phyloP scores from a whole-genome alignment of 2,113 vertebrate genomes.

The Ahaetulla prasina region DNA sequence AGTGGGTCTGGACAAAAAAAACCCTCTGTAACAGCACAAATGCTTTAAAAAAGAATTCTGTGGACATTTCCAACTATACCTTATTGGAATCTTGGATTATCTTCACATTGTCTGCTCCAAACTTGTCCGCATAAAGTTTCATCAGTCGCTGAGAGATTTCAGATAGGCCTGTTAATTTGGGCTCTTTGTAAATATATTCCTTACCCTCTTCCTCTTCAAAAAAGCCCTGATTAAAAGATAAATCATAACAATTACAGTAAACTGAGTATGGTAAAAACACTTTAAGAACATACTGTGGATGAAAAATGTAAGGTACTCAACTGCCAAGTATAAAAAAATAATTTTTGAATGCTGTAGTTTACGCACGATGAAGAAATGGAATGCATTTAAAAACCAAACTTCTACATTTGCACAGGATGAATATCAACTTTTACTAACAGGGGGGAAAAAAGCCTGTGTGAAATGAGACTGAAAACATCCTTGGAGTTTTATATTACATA shows the following conservation, averaged over 20 bases:
- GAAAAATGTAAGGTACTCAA: neutral
- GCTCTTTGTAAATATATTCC: conserved; percentile 98
- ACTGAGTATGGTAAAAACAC: conserved; percentile 12
- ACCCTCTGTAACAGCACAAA: neutral
- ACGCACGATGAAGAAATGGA: neutral
- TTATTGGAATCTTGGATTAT: conserved; percentile 99
- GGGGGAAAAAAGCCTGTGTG: neutral
- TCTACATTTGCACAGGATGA: neutral
- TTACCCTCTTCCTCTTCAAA: conserved; percentile 99
- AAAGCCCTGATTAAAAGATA: conserved; percentile 80
- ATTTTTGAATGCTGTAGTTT: conserved; percentile 2
- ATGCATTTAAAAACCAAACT: conserved; percentile 5
- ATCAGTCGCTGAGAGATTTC: conserved; percentile 96
- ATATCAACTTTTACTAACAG: neutral
- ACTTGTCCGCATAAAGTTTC: conserved; percentile 97
- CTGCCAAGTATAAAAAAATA: neutral
- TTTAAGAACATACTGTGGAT: conserved; percentile 1
- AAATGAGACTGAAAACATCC: neutral
- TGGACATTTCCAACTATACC: conserved; percentile 62
- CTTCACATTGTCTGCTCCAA: conserved; percentile 94
- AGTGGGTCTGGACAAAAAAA: neutral
- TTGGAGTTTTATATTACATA: neutral
- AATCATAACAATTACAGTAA: conserved; percentile 11
- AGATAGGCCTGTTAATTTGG: conserved; percentile 93
- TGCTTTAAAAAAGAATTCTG: neutral